Conservation (phyloP, 2,888 invertebrate genomes). For the Chymomyza amoena region DNA sequence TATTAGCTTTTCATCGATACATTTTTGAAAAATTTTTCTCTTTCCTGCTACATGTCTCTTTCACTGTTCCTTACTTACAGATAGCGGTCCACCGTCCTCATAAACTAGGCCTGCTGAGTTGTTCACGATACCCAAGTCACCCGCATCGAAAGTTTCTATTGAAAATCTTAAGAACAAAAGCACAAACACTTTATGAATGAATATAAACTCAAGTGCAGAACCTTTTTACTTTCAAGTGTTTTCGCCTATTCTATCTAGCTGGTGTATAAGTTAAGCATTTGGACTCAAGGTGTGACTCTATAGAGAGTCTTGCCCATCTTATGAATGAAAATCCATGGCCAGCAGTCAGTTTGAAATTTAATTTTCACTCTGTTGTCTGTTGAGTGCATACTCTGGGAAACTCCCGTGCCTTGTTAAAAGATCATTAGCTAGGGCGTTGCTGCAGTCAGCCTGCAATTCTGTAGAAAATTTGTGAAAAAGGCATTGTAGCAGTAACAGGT, state of each 20-base stretch:
- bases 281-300: conserved; percentile 1
- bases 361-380: conserved; percentile 24
- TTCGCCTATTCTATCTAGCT: conserved; percentile 24
- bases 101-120: not conserved
- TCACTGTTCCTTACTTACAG: not conserved
- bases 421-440: conserved; percentile 72
- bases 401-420: conserved; percentile 75
- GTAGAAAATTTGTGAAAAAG: conserved; percentile 48
- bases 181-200: conserved; percentile 68
- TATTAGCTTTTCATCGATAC: too few species aligned
- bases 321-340: conserved; percentile 4
- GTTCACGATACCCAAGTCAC: not conserved
- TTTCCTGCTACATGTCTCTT: not conserved
- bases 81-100: not conserved
- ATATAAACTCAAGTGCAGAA: conserved; percentile 53
- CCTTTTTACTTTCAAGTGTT: conserved; percentile 72
- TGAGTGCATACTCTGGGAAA: conserved; percentile 36
- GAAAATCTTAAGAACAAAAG: conserved; percentile 31
- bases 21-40: not conserved
- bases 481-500: not conserved
- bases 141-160: not conserved
- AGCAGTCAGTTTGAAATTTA: not conserved
- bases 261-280: not conserved
- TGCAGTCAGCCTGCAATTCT: conserved; percentile 48
- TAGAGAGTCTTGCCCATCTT: conserved; percentile 18